Conservation (phyloP, 1,140 invertebrate genomes). For the Sminthurinus signatus region DNA sequence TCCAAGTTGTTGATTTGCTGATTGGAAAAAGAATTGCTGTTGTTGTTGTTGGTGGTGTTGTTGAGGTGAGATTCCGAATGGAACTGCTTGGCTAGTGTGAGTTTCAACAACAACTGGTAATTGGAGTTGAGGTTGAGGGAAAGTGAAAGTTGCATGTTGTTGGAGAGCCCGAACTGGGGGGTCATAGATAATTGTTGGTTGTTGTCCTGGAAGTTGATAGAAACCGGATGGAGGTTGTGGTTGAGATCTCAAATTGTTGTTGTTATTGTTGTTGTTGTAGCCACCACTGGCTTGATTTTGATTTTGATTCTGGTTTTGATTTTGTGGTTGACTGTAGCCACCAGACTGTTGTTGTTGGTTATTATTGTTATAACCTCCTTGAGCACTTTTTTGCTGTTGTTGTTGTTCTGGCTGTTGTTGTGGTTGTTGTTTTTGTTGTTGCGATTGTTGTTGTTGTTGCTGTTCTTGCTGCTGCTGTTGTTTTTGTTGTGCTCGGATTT, state of each 20-base stretch:
- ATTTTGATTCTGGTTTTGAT: not conserved
- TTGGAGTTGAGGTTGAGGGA: not conserved
- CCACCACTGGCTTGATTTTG: not conserved
- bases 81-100: not conserved
- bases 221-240: not conserved
- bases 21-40: not conserved
- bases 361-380: not conserved
- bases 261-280: not conserved
- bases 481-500: not conserved
- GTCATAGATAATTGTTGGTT: not conserved
- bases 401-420: not conserved
- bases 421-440: not conserved
- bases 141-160: not conserved
- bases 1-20: not conserved
- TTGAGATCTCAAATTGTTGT: not conserved
- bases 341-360: not conserved
- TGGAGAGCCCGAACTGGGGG: not conserved
- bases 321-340: not conserved
- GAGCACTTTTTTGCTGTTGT: not conserved
- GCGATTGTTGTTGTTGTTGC: not conserved
- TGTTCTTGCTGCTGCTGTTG: not conserved
- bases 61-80: not conserved
- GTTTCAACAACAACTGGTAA: constrained; percentile 2
- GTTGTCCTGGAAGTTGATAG: not conserved
- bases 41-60: constrained; percentile 1